A percentile compares a stretch with the other conserved stretches of the same genome.
Conservation (phyloP, 2,888 invertebrate genomes). For the Microplitis deprimator region DNA sequence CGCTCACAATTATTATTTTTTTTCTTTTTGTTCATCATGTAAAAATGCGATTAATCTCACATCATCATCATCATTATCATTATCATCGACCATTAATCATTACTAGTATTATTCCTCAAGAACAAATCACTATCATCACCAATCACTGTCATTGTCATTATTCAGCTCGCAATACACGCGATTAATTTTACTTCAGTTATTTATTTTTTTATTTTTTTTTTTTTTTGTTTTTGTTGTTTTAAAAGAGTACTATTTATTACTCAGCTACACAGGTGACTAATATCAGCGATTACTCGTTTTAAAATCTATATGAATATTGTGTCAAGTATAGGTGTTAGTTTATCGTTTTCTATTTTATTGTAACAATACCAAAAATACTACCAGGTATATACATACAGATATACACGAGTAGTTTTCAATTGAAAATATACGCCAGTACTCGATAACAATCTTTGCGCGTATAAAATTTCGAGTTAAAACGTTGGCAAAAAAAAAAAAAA, state of each 20-base stretch:
- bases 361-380: neutral
- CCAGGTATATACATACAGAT: neutral
- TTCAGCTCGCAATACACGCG: neutral
- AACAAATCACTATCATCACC: slow-evolving; percentile 33
- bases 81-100: slow-evolving; percentile 20
- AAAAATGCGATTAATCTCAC: slow-evolving; percentile 57
- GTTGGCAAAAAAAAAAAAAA: slow-evolving; percentile 11
- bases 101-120: slow-evolving; percentile 15
- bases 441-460: slow-evolving; percentile 1
- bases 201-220: slow-evolving; percentile 20
- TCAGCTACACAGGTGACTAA: slow-evolving; percentile 7
- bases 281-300: neutral
- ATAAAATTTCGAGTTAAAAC: neutral
- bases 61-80: slow-evolving; percentile 44
- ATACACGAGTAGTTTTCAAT: neutral
- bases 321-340: neutral
- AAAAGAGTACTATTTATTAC: neutral
- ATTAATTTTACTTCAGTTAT: slow-evolving; percentile 47
- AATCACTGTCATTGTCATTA: slow-evolving; percentile 15
- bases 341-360: neutral
- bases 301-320: neutral
- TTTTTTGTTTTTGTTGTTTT: slow-evolving; percentile 41
- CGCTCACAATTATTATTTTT: slow-evolving; percentile 58
- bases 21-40: slow-evolving; percentile 50
- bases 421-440: slow-evolving; percentile 16